Conservation (phyloP, 1,140 invertebrate genomes). For the Chlorops oryzae region DNA sequence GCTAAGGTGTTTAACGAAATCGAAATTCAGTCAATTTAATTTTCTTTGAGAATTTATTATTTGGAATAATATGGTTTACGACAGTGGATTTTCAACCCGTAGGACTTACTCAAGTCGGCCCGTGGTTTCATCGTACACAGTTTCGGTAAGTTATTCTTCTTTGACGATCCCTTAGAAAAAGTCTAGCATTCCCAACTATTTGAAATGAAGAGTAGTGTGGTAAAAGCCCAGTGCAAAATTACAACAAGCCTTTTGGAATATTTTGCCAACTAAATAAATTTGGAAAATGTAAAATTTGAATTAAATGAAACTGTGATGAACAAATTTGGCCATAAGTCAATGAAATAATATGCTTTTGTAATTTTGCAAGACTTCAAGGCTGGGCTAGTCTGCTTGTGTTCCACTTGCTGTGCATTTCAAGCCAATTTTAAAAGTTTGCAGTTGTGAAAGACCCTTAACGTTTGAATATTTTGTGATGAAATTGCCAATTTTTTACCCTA, state of each 20-base stretch:
- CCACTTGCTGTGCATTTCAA: conserved; percentile 37
- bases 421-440: too few relatives aligned
- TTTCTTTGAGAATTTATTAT: too few relatives aligned
- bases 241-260: conserved; percentile 18
- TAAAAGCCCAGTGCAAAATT: conserved; percentile 29
- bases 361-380: too few relatives aligned
- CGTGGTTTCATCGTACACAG: conserved; percentile 64
- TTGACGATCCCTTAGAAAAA: neutral
- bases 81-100: conserved; percentile 80
- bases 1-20: too few relatives aligned
- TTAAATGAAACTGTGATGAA: neutral
- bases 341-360: too few relatives aligned
- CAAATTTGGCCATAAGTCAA: too few relatives aligned
- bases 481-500: too few relatives aligned
- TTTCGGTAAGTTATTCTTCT: conserved; percentile 62
- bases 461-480: too few relatives aligned
- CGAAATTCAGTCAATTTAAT: too few relatives aligned
- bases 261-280: conserved; percentile 7
- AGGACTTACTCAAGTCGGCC: conserved; percentile 67
- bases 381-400: conserved; percentile 32
- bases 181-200: too few relatives aligned
- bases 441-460: too few relatives aligned
- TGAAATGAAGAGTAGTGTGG: too few relatives aligned
- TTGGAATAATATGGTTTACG: conserved; percentile 87
- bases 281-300: conserved; percentile 1